Conservation (phyloP, 2,797 vertebrate genomes). For the Apodemus agrarius region DNA sequence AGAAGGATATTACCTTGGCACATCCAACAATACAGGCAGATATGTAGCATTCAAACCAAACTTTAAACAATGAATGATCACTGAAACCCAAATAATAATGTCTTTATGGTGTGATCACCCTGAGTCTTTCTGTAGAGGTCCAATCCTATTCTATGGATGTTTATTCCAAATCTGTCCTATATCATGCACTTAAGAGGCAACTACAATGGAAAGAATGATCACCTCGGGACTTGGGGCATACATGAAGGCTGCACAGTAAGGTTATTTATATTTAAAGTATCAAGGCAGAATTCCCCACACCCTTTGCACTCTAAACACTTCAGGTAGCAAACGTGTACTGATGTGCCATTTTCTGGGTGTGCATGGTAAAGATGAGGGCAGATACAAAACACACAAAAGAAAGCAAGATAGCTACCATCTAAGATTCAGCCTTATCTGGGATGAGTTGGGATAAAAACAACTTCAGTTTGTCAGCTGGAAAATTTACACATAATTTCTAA, state of each 20-base stretch:
- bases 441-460: background rate
- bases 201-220: background rate
- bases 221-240: background rate
- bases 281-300: background rate
- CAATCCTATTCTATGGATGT: background rate
- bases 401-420: accelerated
- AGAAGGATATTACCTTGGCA: conserved; percentile 42
- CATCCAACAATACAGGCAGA: conserved; percentile 67
- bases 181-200: background rate
- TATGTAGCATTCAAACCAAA: background rate
- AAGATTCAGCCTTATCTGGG: accelerated
- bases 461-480: background rate
- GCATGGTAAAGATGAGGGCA: background rate
- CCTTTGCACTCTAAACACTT: background rate
- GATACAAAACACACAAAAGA: accelerated
- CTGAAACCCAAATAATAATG: background rate
- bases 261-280: background rate
- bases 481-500: background rate
- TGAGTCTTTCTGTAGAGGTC: background rate
- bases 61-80: background rate
- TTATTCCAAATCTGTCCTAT: too few species aligned
- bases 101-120: background rate
- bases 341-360: background rate
- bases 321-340: background rate
- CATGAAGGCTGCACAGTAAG: background rate